Base-by-base conservation (phyloP, 2,888 invertebrate genomes). In the Parnassius smintheus region DNA sequence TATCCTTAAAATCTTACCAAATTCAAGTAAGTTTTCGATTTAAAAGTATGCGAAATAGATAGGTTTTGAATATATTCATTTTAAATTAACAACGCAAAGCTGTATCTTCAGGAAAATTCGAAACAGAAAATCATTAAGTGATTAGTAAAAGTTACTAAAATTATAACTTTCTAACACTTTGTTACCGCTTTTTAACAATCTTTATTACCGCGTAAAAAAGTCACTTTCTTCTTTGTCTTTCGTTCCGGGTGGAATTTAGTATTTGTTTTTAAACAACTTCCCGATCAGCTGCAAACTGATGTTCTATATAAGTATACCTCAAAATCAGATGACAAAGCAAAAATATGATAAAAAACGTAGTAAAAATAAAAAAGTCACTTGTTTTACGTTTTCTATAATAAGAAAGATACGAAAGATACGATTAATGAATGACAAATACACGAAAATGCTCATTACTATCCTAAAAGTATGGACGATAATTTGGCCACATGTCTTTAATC, bases 401-500 rank as follows among this genome's bases (percentile, higher is more conserved):
- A 44, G 41, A 65, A 61, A 62, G 53, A 65, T 63, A 62, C 48
- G 61, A 65, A 61, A 62, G 53, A 65, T 63, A 62, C 48, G 61
- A 67, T 64, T 67, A 65, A 65, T 65, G 55, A 53, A 48, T 68
- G 68, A 56, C 56, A 66, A 55, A 67, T 65, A 66, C 67, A 70
- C 64, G 59, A 63, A 52, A 66, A 69, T 66, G 68, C 66, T 73
- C 62, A 65, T 72, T 70, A 72, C 48, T 71, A 70, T 62, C 42
- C 71, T 72, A 72, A 70, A 73, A 71, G 65, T 74, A 82, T 88
- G 91, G 91, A 90, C 89, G 90, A 83, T 84, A 87, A 88, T 91
- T 91, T 91, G 91, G 91, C 91, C 88, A 83, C 91, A 83, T 86
- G 85, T 88, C 82, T 82, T 84, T 54, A 53, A 22, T 50, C 35